Evolutionary conservation across 2,888 invertebrate genomes (phyloP), one percentile per base, ranked within the genome.

Genomic region (Euphydryas editha): DNA sequence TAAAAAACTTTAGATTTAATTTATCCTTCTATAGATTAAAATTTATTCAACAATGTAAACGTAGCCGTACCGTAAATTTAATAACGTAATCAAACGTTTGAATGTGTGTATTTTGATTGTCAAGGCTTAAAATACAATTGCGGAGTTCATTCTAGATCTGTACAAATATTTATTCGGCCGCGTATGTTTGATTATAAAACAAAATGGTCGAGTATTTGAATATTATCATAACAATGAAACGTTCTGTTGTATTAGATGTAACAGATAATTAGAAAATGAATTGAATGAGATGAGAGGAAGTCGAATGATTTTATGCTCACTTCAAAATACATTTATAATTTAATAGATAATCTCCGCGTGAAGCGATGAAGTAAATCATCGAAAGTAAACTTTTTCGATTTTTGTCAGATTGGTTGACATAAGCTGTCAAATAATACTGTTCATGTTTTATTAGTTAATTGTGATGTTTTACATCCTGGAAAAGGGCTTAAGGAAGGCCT

Each of bases 41-140:
- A 10, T 15, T 42, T 42, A 2, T 44, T 44, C n/a, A 44, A 1
- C 54, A 17, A 54, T 36, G 17, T 15, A 36, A n/a, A 21, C 10
- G 1, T 36, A 17, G 17, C 30, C 17, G 17, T 36, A 54, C 21
- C 17, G 11, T 30, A 54, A 54, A 36, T 30, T 54, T 17, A 36
- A 54, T 54, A 54, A 54, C 54, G 54, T 17, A 54, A 54, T 54
- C 54, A 54, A 54, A 36, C 30, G 54, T 54, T 30, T 17, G 21
- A 21, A 37, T 62, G 46, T 37, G 46, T 56, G 56, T 62, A 24
- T 57, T 56, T 62, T 62, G 56, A 39, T 15, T 56, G 47, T 39
- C 17, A 21, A 46, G 37, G 54, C 17, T 20, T 17, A 36, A 56
- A 56, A 62, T 55, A 46, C 21, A 56, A 56, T 36, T 56, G 56